Percentiles rank a stretch among this genome's conserved stretches.
Evolutionary conservation across 1,140 invertebrate species (phyloP).

Genomic region (Bursaphelenchus mucronatus): DNA sequence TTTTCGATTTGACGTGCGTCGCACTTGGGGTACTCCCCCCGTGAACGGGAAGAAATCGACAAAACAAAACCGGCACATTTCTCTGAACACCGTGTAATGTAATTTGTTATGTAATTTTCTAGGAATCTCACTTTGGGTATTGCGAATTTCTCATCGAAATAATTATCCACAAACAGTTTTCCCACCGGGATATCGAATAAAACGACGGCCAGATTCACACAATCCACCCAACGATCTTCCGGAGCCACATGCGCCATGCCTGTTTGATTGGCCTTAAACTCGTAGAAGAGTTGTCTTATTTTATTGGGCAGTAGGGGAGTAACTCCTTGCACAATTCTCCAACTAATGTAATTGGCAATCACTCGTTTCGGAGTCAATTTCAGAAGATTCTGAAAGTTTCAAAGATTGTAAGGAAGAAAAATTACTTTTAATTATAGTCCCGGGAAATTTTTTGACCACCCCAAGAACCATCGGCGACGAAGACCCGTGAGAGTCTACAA

Average conservation of each 20-base stretch:
- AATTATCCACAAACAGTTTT: constrained; percentile 56
- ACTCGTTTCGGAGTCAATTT: constrained; percentile 66
- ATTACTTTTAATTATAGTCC: neutral
- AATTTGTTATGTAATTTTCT: neutral
- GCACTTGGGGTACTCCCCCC: no score
- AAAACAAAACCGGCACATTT: no score
- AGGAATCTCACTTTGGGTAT: constrained; percentile 38
- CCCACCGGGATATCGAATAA: constrained; percentile 59
- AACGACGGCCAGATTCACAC: constrained; percentile 45
- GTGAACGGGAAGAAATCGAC: no score
- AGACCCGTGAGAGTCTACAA: no score
- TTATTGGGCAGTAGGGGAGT: constrained; percentile 49
- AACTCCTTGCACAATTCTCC: constrained; percentile 52
- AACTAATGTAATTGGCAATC: constrained; percentile 57
- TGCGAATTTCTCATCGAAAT: constrained; percentile 51
- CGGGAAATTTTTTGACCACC: neutral
- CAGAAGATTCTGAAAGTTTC: constrained; percentile 60
- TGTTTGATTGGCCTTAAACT: constrained; percentile 55
- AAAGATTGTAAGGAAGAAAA: constrained; percentile 13
- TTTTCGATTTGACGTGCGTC: no score
- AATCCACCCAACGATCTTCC: constrained; percentile 55
- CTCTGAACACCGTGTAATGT: neutral
- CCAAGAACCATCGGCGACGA: no score
- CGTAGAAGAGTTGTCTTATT: constrained; percentile 47
- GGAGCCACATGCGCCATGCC: constrained; percentile 33